Base-by-base conservation (phyloP, 1,140 invertebrate species). In the Stenopsyche tienmushanensis region DNA sequence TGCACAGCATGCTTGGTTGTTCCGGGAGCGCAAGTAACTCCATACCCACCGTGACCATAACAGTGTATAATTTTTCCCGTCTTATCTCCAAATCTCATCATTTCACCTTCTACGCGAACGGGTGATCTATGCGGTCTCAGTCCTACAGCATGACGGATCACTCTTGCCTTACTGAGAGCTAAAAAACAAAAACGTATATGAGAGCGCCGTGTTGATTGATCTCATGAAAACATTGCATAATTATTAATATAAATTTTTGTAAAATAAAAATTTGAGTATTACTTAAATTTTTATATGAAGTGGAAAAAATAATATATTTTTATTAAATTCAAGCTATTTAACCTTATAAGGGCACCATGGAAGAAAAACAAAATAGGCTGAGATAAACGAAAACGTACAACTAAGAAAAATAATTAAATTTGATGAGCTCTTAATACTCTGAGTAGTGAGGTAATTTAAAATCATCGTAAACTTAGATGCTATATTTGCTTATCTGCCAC, bases 41-140 rank as follows among this genome's bases (percentile, higher is more conserved):
- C 94, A 77, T 95, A 93, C 2, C 93, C 92, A 1, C 94, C 92
- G 74, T 97, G 94, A 2, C 94, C 95, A 74, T 97, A 97, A 76
- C 95, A 94, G 75, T 97, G 94, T 0, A 97, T 86, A 13, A 94
- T 76, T 80, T 89, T 84, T 13, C 84, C 60, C 23, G 64, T 72
- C 73, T 76, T 72, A 49, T 74, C 70, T 72, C 73, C 58, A 67
- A 67, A 25, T 15, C 73, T 73, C 8, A 75, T 70, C 3, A 82
- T 67, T 73, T 91, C 91, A 2, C 78, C 75, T 73, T 94, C 92
- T 21, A 96, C 85, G 57, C 93, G 80, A 0, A 94, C 86, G 0
- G 84, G 82, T n/a, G 85, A 81, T 47, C 93, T 79, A 71, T 91
- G 86, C 0, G 94, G 93, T 59, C 93, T 78, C 3, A 95, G 73